phyloP scores from a whole-genome alignment of 2,113 vertebrate genomes.

The Typhlomys cinereus region DNA sequence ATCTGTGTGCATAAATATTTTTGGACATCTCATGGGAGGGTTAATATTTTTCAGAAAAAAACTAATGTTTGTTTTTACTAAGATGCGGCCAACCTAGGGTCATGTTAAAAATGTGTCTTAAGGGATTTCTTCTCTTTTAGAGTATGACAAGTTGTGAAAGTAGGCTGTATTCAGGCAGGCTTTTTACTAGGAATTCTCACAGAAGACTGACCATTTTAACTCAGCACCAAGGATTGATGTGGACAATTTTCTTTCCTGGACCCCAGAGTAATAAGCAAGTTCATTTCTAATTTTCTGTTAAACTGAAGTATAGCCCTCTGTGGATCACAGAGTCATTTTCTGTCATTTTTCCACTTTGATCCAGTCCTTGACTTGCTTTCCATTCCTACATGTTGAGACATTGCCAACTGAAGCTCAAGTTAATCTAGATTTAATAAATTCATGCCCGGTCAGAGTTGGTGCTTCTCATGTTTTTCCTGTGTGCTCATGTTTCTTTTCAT shows the following conservation, averaged over 20 bases:
- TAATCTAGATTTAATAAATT: constrained; percentile 16
- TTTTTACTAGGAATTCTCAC: not conserved
- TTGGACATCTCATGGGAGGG: not conserved
- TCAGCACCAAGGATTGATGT: not conserved
- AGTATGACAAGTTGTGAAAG: not conserved
- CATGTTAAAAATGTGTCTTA: not conserved
- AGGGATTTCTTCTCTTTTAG: not conserved
- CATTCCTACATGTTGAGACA: not conserved
- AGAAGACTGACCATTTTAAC: not conserved
- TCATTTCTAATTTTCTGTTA: constrained; percentile 40
- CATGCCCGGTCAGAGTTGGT: not conserved
- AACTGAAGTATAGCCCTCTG: not conserved
- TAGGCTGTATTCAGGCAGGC: not conserved
- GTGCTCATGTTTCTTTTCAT: not conserved
- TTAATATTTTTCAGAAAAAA: constrained; percentile 20
- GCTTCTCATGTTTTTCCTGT: not conserved
- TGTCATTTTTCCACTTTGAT: constrained; percentile 6
- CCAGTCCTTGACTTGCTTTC: not conserved
- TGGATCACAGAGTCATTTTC: not conserved
- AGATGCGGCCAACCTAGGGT: not conserved
- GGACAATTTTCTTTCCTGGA: not conserved
- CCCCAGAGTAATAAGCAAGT: not conserved
- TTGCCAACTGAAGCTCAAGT: constrained; percentile 19
- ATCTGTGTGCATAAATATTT: not conserved
- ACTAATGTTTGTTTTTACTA: not conserved